phyloP scores from a whole-genome alignment of 2,113 vertebrate species.

The Jacana jacana region DNA sequence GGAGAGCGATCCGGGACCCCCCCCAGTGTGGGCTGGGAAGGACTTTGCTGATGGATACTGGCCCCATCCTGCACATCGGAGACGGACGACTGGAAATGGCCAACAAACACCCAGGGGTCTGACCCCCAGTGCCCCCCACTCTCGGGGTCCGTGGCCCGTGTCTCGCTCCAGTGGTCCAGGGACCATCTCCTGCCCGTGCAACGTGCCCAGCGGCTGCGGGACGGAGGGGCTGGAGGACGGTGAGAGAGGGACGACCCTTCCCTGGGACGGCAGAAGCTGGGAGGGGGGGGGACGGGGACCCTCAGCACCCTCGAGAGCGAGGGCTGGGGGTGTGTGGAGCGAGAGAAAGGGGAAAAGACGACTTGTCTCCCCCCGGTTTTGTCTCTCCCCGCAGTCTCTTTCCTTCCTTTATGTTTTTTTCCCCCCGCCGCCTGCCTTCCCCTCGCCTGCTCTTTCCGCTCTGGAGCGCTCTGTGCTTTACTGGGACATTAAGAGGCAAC shows the following conservation, averaged over 20 bases:
- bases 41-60: accelerated
- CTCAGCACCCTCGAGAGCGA: background rate
- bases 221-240: background rate
- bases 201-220: accelerated
- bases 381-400: background rate
- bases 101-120: background rate
- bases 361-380: background rate
- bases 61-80: accelerated
- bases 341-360: background rate
- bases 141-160: accelerated
- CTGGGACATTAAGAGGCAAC: conserved; percentile 49
- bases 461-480: background rate
- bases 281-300: too few species aligned
- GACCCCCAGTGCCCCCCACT: background rate
- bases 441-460: conserved; percentile 31
- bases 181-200: background rate
- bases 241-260: accelerated
- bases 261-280: background rate
- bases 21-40: accelerated
- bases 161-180: background rate
- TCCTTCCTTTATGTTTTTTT: background rate
- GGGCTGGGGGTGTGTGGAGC: background rate
- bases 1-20: background rate
- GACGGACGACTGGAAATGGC: background rate
- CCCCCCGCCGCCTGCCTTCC: background rate